These are phyloP conservation scores for Chalcosyrphus nemorum DNA, from an alignment of 2,888 invertebrate species.

Conservation along the genomic window DNA sequence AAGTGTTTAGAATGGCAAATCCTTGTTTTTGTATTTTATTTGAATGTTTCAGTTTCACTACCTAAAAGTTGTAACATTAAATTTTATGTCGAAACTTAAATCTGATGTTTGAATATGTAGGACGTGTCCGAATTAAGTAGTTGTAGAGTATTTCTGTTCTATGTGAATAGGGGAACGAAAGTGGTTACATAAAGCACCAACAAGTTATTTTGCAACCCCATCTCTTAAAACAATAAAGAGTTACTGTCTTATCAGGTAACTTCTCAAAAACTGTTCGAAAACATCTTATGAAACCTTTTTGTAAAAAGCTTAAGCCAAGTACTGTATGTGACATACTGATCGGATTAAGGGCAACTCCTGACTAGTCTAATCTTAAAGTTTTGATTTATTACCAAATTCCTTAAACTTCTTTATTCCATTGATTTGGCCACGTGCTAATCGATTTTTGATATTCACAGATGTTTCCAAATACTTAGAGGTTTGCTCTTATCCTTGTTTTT, in stretches of 20 bases:
- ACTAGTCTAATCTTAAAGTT: too few species aligned
- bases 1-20: slow-evolving; percentile 12
- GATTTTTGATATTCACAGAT: neutral
- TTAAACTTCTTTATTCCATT: neutral
- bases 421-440: neutral
- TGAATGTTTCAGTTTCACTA: neutral
- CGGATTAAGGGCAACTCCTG: too few species aligned
- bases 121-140: neutral
- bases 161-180: too few species aligned
- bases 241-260: too few species aligned
- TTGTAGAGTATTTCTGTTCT: neutral
- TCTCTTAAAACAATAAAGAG: neutral
- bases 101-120: neutral
- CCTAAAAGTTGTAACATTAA: neutral
- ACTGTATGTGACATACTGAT: too few species aligned
- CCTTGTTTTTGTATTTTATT: neutral
- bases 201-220: too few species aligned
- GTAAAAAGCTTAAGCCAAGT: too few species aligned
- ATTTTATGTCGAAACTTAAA: neutral
- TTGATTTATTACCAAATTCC: neutral
- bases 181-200: too few species aligned
- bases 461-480: neutral
- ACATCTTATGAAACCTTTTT: neutral
- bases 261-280: too few species aligned
- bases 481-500: neutral